These are phyloP conservation scores for Morpho helenor DNA, from an alignment of 2,888 invertebrate species.

Conservation along the genomic window DNA sequence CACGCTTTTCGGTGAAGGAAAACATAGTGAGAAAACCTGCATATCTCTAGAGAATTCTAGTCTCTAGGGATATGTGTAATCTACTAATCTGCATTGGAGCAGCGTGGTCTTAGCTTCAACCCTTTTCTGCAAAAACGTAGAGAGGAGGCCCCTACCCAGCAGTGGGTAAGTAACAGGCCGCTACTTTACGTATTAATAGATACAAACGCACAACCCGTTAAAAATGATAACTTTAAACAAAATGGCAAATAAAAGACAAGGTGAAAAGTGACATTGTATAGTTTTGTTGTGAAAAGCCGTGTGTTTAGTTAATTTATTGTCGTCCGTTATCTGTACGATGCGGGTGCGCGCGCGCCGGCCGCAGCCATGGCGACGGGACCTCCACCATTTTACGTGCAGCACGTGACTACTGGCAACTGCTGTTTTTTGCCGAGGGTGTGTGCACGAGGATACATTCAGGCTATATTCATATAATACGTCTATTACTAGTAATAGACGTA, in stretches of 20 bases:
- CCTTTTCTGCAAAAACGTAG: too few species aligned
- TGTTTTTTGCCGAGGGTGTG: slow-evolving; percentile 29
- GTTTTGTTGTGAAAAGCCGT: slow-evolving; percentile 68
- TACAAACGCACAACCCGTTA: slow-evolving; percentile 2
- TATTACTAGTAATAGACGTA: too few species aligned
- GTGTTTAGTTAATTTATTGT: slow-evolving; percentile 65
- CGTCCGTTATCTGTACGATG: slow-evolving; percentile 67
- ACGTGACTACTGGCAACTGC: slow-evolving; percentile 59
- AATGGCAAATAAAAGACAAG: slow-evolving; percentile 53
- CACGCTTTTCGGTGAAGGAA: too few species aligned
- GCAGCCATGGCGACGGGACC: slow-evolving; percentile 44
- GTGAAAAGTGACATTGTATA: slow-evolving; percentile 61
- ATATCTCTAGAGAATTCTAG: too few species aligned
- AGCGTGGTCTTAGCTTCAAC: too few species aligned
- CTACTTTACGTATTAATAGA: not conserved
- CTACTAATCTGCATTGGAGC: too few species aligned
- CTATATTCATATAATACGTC: too few species aligned
- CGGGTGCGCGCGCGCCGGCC: slow-evolving; percentile 65
- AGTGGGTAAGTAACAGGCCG: too few species aligned
- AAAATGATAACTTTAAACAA: slow-evolving; percentile 23
- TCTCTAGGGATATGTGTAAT: too few species aligned
- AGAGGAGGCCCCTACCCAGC: too few species aligned
- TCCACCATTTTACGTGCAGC: slow-evolving; percentile 57
- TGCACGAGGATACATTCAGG: not conserved
- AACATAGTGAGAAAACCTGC: too few species aligned